Evolutionary conservation across 2,888 invertebrate species (phyloP), one percentile per base, ranked within the genome.

Genomic region (Charanyca ferruginea): DNA sequence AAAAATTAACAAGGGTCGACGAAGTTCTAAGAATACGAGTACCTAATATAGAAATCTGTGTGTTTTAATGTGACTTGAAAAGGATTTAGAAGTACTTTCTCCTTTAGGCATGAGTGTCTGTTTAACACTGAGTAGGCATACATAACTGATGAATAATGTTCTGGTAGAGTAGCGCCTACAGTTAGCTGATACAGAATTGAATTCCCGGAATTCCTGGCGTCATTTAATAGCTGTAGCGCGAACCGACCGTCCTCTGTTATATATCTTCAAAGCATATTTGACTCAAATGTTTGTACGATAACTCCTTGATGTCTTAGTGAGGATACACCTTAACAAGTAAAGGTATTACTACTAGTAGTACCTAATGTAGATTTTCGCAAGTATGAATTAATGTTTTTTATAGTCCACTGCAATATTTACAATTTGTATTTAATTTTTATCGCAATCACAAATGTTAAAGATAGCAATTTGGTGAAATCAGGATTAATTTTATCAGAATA

Each of bases 181-280:
- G 54, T 61, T 72, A 57, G 66, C 67, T 69, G 58, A 74, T 74
- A 62, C 68, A 68, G 72, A 66, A 76, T 75, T 70, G 58, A 81
- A 83, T 81, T 79, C 76, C 66, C 53, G 51, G 61, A 82, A 83
- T 84, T 73, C 65, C 70, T 73, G 73, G 25, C 73, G 55, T 67
- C 66, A 69, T 76, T 69, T 73, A 70, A 59, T 65, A 74, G 67
- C 60, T 65, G 51, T 45, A 64, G 51, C 80, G 59, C n/a, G n/a
- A n/a, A n/a, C 44, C 66, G 65, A 73, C 65, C 73, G 53, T 63
- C 52, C 45, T 61, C 48, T 47, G 41, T 57, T 59, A 54, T 66
- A 52, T 52, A 73, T 70, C 68, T 61, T 79, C 81, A 83, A 83
- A 83, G 83, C 76, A 77, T 75, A 73, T 70, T 77, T 66, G 55